Base-by-base conservation (phyloP, 2,113 vertebrate genomes). In the Ranitomeya variabilis region DNA sequence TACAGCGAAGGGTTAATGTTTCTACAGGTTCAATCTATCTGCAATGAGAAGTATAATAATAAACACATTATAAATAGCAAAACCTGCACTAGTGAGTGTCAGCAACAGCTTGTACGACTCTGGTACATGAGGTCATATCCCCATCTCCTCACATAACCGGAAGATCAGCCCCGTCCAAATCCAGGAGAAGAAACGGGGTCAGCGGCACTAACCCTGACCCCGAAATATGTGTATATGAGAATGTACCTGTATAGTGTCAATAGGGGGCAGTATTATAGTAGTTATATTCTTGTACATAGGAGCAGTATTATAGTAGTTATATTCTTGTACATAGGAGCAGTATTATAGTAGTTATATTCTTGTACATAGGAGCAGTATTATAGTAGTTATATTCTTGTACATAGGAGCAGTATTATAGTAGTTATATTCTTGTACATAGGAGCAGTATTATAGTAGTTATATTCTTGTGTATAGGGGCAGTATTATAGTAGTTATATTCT, bases 51-150 rank as follows among this genome's bases (percentile, higher is more conserved):
- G 26, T 31, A 6, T 37, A 14, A 73, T 37, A 14, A 73, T 73
- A 73, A 73, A 73, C 14, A 73, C 26, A 73, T n/a, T 80, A 80
- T 80, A 59, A 80, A 80, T 80, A 80, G 78, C 54, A 18, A 77
- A 77, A 77, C 45, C 18, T 10, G 21, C 54, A 80, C 78, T 80
- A 23, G 12, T 23, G 21, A 59, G 52, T 57, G 78, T 80, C 79
- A 80, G 19, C 79, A 60, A 37, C 77, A 79, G 77, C 79, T 23
- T 80, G 54, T 14, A 60, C 7, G 2, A 12, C 55, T 80, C 13
- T 4, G 55, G 37, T 18, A 80, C 54, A 80, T 80, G 45, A 80
- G n/a, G 26, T 59, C 79, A 80, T 23, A 59, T 55, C 78, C 52
- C 52, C 10, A 21, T 5, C 15, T 19, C 51, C 19, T 57, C 37